These are phyloP conservation scores for Macrotus californicus DNA, from an alignment of 2,113 vertebrate species.

Conservation along the genomic window DNA sequence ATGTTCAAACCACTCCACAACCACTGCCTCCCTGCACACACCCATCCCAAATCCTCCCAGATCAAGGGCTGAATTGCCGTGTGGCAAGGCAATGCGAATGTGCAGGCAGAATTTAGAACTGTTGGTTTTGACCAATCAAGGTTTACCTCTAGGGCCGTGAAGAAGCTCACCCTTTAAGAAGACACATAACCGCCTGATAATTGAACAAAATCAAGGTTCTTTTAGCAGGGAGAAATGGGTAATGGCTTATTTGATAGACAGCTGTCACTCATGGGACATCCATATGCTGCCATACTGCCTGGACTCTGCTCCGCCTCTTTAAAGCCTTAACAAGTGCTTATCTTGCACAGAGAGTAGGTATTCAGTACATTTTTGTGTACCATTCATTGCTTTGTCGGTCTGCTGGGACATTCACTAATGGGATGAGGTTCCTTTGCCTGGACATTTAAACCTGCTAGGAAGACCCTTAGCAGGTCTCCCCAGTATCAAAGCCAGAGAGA, in stretches of 20 bases:
- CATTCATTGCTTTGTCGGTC: not conserved
- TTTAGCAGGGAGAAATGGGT: not conserved
- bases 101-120: not conserved
- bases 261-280: not conserved
- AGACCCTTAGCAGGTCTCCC: too few relatives aligned
- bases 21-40: not conserved
- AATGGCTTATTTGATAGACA: not conserved
- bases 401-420: not conserved
- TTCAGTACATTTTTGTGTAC: not conserved
- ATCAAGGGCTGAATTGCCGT: not conserved
- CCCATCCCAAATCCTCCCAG: not conserved
- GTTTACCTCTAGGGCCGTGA: not conserved
- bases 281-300: not conserved
- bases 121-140: not conserved
- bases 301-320: not conserved
- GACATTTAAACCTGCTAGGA: not conserved
- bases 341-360: not conserved
- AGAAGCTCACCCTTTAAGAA: not conserved
- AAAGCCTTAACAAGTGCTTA: not conserved
- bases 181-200: not conserved
- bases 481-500: not conserved
- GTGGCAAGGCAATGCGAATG: not conserved
- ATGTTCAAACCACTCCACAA: not conserved
- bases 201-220: not conserved
- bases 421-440: not conserved